A percentile compares a stretch with the other conserved stretches of the same genome.
Conservation (phyloP, 2,888 invertebrate genomes). For the Selenia dentaria region DNA sequence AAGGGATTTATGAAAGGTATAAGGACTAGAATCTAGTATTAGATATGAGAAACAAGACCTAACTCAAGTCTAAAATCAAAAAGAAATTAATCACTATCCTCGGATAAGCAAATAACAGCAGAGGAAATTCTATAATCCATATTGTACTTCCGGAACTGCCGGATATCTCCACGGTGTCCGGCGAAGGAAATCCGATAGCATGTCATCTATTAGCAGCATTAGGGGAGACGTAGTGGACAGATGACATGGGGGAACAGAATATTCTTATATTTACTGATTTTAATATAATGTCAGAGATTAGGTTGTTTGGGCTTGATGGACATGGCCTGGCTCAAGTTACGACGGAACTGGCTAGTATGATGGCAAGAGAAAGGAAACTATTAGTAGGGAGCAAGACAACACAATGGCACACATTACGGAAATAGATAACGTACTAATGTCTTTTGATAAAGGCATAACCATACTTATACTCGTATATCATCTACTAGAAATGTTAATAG, state of each 20-base stretch:
- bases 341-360: conserved; percentile 7
- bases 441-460: too few relatives aligned
- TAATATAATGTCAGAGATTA: conserved; percentile 47
- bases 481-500: too few relatives aligned
- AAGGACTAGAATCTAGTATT: too few relatives aligned
- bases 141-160: conserved; percentile 60
- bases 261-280: conserved; percentile 47
- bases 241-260: conserved; percentile 37
- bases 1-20: too few relatives aligned
- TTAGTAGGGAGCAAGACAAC: neutral
- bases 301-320: conserved; percentile 17
- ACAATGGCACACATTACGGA: too few relatives aligned
- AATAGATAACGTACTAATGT: too few relatives aligned
- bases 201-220: conserved; percentile 77
- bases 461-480: too few relatives aligned
- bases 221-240: conserved; percentile 61
- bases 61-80: too few relatives aligned
- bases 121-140: conserved; percentile 45
- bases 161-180: conserved; percentile 70
- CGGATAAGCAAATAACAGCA: conserved; percentile 27
- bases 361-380: conserved; percentile 1
- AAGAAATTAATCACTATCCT: neutral
- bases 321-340: conserved; percentile 14
- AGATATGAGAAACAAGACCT: too few relatives aligned
- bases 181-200: conserved; percentile 69